Evolutionary conservation across 2,888 invertebrate genomes (phyloP), one percentile per base, ranked within the genome.

Genomic region (Lathronympha strigana): DNA sequence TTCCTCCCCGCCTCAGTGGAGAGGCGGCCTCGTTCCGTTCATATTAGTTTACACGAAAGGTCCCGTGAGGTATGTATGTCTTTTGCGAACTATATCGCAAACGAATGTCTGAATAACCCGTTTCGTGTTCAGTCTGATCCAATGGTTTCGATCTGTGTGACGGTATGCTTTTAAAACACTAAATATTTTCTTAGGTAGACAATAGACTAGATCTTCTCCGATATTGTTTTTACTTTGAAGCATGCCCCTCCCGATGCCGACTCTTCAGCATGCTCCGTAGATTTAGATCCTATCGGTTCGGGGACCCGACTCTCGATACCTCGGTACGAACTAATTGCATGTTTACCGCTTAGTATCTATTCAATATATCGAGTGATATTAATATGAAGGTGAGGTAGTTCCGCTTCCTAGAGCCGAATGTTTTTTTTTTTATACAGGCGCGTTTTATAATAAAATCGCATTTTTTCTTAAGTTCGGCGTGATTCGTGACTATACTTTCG

Each of bases 181-280:
- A 80, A 84, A 76, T 74, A 73, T 69, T 78, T 78, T 73, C 73
- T 80, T 76, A 80, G 78, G 78, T 88, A 88, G 87, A 77, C 33
- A 67, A 73, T 84, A 84, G 83, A 75, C 69, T 84, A 83, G 82
- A 80, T 73, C 73, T 81, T 77, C 72, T 70, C 71, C 72, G 76
- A 75, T 76, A 71, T 79, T 79, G 74, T 75, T 78, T 78, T 77
- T 74, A 76, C 71, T 74, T 81, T 76, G 75, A 82, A 87, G 90
- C 90, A 91, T 90, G 90, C 76, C 69, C 68, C 77, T 80, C 77
- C 71, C 70, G 75, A 71, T 66, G 61, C 72, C 75, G 69, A 75
- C 75, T 76, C 82, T 84, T 84, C 79, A 81, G 91, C 91, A 91
- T 91, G 91, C 72, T 73, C 75, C 75, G 84, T 90, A 89, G 90